Evolutionary conservation across 2,888 invertebrate species (phyloP), one percentile per base, ranked within the genome.

Genomic region (Leuctra nigra): DNA sequence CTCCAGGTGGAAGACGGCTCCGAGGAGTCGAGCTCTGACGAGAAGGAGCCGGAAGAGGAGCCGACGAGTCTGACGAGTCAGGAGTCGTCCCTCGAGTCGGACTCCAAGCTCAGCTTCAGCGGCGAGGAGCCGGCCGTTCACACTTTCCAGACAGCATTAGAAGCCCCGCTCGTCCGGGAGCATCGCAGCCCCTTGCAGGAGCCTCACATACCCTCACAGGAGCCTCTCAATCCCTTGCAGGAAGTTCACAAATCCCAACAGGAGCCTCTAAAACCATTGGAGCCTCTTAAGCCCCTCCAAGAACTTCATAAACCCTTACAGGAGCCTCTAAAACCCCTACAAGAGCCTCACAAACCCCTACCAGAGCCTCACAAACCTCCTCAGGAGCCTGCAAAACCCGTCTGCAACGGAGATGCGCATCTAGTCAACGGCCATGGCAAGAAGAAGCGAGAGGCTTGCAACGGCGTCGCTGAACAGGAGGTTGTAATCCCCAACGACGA

Each of bases 381-480:
- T n/a, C n/a, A 35, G 20, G 22, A 16, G n/a, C 4, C 44, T 3
- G 44, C 23, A 6, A 23, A 22, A n/a, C 20, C 20, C 29, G 29
- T 29, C 6, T 29, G 47, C 55, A 25, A 58, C 61, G 23, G 53
- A 59, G 11, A 59, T 63, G 6, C 63, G 63, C 54, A 63, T 66
- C 2, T 69, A 68, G 55, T 68, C 67, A 61, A 67, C 57, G 55
- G 57, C 63, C 4, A 69, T 68, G 38, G 61, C 63, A 38, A 41
- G 62, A 2, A 70, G 70, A 54, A 67, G 67, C 25, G 65, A 66
- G 29, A 7, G 6, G 11, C 11, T 29, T 29, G 29, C 70, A 55
- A 59, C 68, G 7, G 70, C 70, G 0, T 69, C 70, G 1, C 69
- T n/a, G n/a, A n/a, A n/a, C n/a, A n/a, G 67, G 60, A 62, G 3